phyloP scores from a whole-genome alignment of 2,113 vertebrate species.

The Diphyllodes magnificus region DNA sequence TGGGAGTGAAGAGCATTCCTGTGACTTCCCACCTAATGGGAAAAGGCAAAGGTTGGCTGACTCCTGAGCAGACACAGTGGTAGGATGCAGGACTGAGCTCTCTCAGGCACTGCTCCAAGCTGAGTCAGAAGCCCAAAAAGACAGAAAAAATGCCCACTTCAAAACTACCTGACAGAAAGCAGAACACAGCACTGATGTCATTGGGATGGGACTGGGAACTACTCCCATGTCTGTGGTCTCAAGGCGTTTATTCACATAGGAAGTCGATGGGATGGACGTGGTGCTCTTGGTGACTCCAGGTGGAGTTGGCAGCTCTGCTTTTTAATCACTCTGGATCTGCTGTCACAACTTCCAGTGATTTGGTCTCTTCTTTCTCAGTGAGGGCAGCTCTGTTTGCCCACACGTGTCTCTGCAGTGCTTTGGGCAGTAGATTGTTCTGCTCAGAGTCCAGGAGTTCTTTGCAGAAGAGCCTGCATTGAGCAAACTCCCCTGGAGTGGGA shows the following conservation, averaged over 20 bases:
- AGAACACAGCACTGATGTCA: background rate
- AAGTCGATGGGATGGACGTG: background rate
- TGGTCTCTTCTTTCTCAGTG: background rate
- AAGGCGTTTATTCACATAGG: background rate
- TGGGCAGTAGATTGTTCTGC: background rate
- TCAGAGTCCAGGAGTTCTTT: background rate
- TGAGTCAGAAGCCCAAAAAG: background rate
- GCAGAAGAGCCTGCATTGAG: background rate
- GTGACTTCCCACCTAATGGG: background rate
- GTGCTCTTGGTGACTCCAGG: background rate
- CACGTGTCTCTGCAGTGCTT: background rate
- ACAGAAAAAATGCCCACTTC: background rate
- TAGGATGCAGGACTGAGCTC: background rate
- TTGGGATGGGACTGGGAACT: background rate
- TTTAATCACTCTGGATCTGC: background rate
- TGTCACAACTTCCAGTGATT: background rate
- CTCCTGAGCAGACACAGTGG: background rate
- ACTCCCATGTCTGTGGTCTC: background rate
- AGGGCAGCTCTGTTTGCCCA: background rate
- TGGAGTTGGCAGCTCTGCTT: background rate
- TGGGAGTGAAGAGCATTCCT: background rate
- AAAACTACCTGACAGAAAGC: background rate
- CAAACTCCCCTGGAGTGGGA: background rate
- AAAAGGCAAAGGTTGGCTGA: background rate
- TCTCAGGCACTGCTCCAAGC: background rate